Evolutionary conservation across 2,888 invertebrate species (phyloP).

Genomic region (Hemithea aestivaria): DNA sequence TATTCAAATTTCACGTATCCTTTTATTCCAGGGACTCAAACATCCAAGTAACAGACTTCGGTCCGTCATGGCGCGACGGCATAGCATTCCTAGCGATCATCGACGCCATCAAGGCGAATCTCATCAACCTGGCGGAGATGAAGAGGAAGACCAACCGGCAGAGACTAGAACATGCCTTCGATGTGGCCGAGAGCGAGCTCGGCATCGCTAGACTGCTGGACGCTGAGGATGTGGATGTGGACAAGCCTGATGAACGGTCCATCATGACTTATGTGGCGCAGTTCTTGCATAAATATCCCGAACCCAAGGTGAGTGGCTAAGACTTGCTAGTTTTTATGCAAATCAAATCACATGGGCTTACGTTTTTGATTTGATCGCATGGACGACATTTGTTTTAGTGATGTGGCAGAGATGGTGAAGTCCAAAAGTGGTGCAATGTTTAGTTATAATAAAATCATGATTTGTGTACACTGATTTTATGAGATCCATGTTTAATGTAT

Average conservation of each 20-base stretch:
- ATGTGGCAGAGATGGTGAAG: too few relatives aligned
- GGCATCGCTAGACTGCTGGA: slow-evolving; percentile 95
- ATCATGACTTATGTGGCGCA: slow-evolving; percentile 99
- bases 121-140: slow-evolving; percentile 92
- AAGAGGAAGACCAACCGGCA: slow-evolving; percentile 85
- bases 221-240: slow-evolving; percentile 97
- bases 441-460: too few relatives aligned
- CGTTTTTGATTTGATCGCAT: too few relatives aligned
- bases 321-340: too few relatives aligned
- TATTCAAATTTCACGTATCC: too few relatives aligned
- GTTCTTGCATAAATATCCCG: slow-evolving; percentile 96
- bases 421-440: too few relatives aligned
- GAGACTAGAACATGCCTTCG: slow-evolving; percentile 94
- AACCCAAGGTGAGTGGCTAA: slow-evolving; percentile 81
- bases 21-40: slow-evolving; percentile 84
- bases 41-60: slow-evolving; percentile 95
- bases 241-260: slow-evolving; percentile 97
- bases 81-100: slow-evolving; percentile 97
- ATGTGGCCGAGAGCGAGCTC: slow-evolving; percentile 93
- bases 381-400: too few relatives aligned
- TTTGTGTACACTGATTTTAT: background rate
- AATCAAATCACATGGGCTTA: too few relatives aligned
- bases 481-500: too few relatives aligned
- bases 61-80: slow-evolving; percentile 97
- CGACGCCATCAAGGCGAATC: slow-evolving; percentile 95